phyloP scores from a whole-genome alignment of 2,113 vertebrate species.

The Herpetotheres cachinnans region DNA sequence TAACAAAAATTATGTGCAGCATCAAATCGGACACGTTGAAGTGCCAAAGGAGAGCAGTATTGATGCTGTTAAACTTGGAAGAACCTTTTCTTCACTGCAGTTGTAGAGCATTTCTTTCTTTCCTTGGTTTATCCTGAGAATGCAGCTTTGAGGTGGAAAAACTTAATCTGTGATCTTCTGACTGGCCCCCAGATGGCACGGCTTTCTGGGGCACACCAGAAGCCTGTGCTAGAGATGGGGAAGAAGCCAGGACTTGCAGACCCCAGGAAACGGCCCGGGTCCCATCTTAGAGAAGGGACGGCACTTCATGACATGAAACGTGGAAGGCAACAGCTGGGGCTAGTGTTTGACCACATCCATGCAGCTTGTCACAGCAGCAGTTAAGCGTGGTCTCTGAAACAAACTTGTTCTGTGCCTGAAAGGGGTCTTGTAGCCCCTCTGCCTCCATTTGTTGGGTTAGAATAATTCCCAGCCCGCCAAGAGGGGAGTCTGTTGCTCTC shows the following conservation, averaged over 20 bases:
- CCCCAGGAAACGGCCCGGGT: not conserved
- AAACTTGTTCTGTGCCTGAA: not conserved
- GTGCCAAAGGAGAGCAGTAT: not conserved
- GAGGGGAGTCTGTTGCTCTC: not conserved
- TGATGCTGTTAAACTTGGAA: not conserved
- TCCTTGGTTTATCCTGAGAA: not conserved
- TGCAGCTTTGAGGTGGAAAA: not conserved
- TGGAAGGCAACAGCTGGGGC: not conserved
- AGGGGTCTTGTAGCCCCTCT: not conserved
- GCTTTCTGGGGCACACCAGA: not conserved
- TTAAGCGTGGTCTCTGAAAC: not conserved
- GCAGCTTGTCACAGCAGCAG: not conserved
- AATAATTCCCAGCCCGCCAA: not conserved
- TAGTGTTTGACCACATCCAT: not conserved
- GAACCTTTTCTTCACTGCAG: not conserved
- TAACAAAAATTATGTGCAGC: constrained; percentile 10
- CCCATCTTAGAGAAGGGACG: not conserved
- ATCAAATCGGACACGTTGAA: not conserved
- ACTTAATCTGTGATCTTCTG: not conserved
- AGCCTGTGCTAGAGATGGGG: not conserved
- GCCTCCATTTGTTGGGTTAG: not conserved
- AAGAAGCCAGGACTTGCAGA: not conserved
- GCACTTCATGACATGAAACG: not conserved
- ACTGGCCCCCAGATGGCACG: not conserved
- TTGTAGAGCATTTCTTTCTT: not conserved